These are phyloP conservation scores for Corella eumyota DNA, from an alignment of 23 tunicate species.

Conservation along the genomic window DNA sequence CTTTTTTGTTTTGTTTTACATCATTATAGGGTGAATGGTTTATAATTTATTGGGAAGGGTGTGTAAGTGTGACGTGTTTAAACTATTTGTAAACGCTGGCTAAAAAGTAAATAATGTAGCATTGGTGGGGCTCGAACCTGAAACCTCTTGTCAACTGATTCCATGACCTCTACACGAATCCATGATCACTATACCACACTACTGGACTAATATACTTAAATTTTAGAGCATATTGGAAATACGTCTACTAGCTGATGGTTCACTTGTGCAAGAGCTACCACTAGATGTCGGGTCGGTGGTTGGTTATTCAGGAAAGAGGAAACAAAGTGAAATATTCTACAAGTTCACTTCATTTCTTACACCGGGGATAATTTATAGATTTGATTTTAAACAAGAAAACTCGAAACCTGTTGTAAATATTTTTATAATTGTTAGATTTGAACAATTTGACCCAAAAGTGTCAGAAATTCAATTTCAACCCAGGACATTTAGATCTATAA, in stretches of 20 bases:
- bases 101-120: no score
- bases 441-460: no score
- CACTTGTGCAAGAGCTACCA: constrained; percentile 41
- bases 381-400: constrained; percentile 38
- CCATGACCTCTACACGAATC: not conserved
- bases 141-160: no score
- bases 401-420: constrained; percentile 39
- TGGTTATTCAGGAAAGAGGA: constrained; percentile 59
- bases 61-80: no score
- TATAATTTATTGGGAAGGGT: not conserved
- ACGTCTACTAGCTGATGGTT: constrained; percentile 50
- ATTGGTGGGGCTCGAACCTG: no score
- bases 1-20: not conserved
- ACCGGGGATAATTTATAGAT: constrained; percentile 77
- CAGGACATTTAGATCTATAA: not conserved
- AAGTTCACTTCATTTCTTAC: constrained; percentile 72
- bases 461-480: not conserved
- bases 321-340: constrained; percentile 65
- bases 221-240: constrained; percentile 83
- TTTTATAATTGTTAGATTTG: no score
- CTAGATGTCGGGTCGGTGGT: constrained; percentile 81
- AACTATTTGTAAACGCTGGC: not conserved
- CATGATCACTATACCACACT: not conserved
- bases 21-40: not conserved
- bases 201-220: no score